Conservation (phyloP, 2,797 vertebrate species). For the Sebastes taczanowskii region DNA sequence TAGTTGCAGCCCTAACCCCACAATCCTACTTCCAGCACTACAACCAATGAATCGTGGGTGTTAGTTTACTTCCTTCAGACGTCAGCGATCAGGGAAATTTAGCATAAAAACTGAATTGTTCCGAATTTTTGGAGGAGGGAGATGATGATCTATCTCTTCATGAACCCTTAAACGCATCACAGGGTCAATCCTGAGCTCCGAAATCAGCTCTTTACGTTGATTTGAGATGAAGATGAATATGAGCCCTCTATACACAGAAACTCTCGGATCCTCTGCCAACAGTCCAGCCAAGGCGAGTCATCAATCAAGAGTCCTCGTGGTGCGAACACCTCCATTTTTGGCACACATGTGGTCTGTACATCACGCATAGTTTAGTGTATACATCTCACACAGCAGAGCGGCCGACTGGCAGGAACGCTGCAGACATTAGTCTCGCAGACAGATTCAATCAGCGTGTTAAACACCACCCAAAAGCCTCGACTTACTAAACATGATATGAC, state of each 20-base stretch:
- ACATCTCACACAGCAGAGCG: background rate
- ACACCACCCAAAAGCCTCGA: constrained; percentile 24
- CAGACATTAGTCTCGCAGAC: constrained; percentile 5
- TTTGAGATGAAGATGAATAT: background rate
- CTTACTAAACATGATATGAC: constrained; percentile 1
- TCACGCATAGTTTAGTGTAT: background rate
- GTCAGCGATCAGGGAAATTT: background rate
- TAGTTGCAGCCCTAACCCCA: too few relatives aligned
- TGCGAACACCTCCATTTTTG: constrained; percentile 14
- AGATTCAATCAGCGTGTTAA: constrained; percentile 53
- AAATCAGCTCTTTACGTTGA: background rate
- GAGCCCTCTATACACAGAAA: background rate
- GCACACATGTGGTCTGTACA: constrained; percentile 11
- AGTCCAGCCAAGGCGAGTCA: constrained; percentile 10
- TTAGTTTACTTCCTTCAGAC: background rate
- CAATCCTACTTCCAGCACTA: background rate
- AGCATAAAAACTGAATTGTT: background rate
- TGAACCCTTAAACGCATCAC: background rate
- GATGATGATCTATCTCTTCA: background rate
- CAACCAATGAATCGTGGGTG: background rate
- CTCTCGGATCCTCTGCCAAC: background rate
- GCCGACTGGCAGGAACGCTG: constrained; percentile 45
- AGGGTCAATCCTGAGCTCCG: background rate
- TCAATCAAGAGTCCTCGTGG: constrained; percentile 20
- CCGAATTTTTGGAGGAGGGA: background rate